Conservation (phyloP, 1,140 invertebrate species). For the Leptinotarsa defecta region DNA sequence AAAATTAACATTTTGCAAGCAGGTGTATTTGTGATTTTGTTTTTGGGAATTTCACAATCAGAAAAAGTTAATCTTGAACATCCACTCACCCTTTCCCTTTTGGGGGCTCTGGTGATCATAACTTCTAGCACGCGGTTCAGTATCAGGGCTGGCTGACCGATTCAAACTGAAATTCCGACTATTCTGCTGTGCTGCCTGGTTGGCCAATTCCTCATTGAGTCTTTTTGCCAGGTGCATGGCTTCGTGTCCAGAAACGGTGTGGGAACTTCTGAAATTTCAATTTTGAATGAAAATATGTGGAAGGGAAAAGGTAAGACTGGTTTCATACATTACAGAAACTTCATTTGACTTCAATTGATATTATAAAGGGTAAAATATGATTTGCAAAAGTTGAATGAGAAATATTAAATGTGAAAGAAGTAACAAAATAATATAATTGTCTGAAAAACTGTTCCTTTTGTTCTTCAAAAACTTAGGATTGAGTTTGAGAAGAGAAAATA, state of each 20-base stretch:
- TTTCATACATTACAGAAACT: background rate
- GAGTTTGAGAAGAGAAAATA: too few species aligned
- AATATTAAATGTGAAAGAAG: too few species aligned
- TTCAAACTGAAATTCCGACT: conserved; percentile 54
- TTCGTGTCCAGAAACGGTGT: conserved; percentile 78
- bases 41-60: conserved; percentile 3
- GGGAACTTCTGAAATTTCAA: conserved; percentile 56
- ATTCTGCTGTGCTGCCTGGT: conserved; percentile 60
- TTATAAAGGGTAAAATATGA: background rate
- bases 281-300: too few species aligned
- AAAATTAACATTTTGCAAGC: background rate
- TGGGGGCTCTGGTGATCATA: conserved; percentile 59
- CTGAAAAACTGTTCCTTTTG: too few species aligned
- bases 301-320: conserved; percentile 1
- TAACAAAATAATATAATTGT: too few species aligned
- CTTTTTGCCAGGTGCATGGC: conserved; percentile 75
- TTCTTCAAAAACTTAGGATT: too few species aligned
- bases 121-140: conserved; percentile 66
- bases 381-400: background rate
- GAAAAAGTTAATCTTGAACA: background rate
- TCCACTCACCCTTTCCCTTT: conserved; percentile 61
- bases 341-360: conserved; percentile 1
- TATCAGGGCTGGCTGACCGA: conserved; percentile 58
- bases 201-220: conserved; percentile 70
- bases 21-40: conserved; percentile 21